Percentiles rank a stretch among this genome's conserved stretches.
Evolutionary conservation across 2,113 vertebrate species (phyloP).

Genomic region (Bubo blakistoni): DNA sequence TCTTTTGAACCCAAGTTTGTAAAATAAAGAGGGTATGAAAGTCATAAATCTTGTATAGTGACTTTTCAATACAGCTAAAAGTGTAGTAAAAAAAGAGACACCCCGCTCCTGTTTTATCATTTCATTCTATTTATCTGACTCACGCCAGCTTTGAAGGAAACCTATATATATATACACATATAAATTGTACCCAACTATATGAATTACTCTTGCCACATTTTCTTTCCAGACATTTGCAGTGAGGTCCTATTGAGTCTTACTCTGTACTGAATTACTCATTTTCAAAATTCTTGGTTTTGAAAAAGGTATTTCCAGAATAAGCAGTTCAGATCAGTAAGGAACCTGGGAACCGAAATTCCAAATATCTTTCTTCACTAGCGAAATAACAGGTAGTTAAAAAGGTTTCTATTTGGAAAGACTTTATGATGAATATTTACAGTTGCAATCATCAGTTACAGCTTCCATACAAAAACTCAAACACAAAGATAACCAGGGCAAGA

Average conservation of each 20-base stretch:
- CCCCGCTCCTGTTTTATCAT: not conserved
- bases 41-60: not conserved
- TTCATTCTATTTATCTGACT: not conserved
- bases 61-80: not conserved
- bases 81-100: not conserved
- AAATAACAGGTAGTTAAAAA: not conserved
- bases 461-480: not conserved
- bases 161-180: accelerated
- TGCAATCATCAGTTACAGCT: not conserved
- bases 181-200: not conserved
- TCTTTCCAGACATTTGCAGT: not conserved
- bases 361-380: not conserved
- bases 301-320: not conserved
- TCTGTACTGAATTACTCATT: not conserved
- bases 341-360: not conserved
- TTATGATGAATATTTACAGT: not conserved
- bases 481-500: not conserved
- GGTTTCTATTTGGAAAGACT: not conserved
- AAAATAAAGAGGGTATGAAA: not conserved
- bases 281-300: not conserved
- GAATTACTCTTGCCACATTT: not conserved
- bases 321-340: not conserved
- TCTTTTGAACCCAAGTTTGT: not conserved
- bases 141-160: not conserved
- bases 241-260: not conserved